Evolutionary conservation across 2,113 vertebrate species (phyloP).

Genomic region (Gymnobelideus leadbeateri): DNA sequence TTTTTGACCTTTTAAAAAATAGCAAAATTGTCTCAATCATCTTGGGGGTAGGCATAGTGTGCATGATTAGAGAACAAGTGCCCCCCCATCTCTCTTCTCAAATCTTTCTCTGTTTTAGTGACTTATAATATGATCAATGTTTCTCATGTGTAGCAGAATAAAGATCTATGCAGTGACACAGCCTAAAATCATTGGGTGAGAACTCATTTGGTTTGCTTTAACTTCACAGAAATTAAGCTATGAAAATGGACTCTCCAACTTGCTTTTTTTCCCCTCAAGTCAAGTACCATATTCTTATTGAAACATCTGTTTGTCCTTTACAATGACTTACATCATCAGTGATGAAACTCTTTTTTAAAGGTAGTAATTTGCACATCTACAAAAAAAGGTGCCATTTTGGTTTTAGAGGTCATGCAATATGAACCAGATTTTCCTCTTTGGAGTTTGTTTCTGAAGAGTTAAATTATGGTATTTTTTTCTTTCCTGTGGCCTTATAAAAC

Average conservation of each 20-base stretch:
- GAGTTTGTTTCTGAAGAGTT: conserved; percentile 52
- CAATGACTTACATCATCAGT: conserved; percentile 65
- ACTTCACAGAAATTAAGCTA: conserved; percentile 73
- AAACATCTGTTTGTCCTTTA: conserved; percentile 79
- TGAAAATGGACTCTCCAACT: conserved; percentile 65
- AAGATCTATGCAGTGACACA: conserved; percentile 60
- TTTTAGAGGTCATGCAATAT: conserved; percentile 59
- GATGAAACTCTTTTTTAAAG: conserved; percentile 79
- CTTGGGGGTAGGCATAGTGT: conserved; percentile 64
- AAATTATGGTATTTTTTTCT: conserved; percentile 29
- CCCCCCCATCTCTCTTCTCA: conserved; percentile 14
- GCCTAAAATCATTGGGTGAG: conserved; percentile 64
- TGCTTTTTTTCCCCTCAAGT: conserved; percentile 58
- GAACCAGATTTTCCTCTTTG: conserved; percentile 52
- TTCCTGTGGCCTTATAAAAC: conserved; percentile 45
- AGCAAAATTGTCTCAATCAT: conserved; percentile 66
- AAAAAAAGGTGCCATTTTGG: conserved; percentile 73
- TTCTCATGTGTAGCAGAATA: conserved; percentile 61
- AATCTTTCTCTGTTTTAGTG: conserved; percentile 60
- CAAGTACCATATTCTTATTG: conserved; percentile 69
- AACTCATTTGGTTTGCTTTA: conserved; percentile 75
- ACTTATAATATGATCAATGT: conserved; percentile 53
- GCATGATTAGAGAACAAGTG: conserved; percentile 33
- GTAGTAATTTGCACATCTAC: conserved; percentile 69
- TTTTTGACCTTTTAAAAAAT: conserved; percentile 65